Percentiles rank a stretch among this genome's conserved stretches.
These are phyloP conservation scores for Nemoura dubitans DNA, from an alignment of 2,888 invertebrate genomes.

Conservation along the genomic window DNA sequence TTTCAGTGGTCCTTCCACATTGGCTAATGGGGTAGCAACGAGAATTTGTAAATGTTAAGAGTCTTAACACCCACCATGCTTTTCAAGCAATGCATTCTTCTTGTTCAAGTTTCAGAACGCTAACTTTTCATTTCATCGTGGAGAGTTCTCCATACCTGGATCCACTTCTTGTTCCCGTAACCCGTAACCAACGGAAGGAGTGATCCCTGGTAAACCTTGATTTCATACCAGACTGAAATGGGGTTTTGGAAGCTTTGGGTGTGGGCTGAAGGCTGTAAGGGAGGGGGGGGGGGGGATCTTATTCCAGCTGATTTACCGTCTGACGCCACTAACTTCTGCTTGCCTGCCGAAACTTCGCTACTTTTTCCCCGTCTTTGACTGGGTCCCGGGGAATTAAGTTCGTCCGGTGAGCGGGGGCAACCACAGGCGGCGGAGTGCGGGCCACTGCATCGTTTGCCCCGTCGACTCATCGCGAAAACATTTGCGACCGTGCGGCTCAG, in stretches of 20 bases:
- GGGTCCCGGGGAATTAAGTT: background rate
- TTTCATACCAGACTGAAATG: background rate
- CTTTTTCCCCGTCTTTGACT: background rate
- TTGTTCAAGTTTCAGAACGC: too few relatives aligned
- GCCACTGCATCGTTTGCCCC: background rate
- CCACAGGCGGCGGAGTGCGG: background rate
- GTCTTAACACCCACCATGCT: too few relatives aligned
- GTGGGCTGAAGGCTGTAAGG: background rate
- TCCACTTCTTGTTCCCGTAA: background rate
- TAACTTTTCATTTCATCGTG: background rate
- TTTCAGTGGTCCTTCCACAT: too few relatives aligned
- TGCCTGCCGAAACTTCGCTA: background rate
- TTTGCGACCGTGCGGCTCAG: background rate
- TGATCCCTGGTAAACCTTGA: background rate
- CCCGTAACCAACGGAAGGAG: background rate
- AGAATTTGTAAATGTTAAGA: too few relatives aligned
- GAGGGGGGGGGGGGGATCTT: background rate
- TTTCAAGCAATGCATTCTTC: too few relatives aligned
- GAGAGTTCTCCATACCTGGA: background rate
- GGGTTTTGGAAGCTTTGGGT: background rate
- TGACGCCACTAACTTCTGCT: constrained; percentile 12
- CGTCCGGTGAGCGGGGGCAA: background rate
- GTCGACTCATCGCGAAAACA: background rate
- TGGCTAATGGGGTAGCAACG: too few relatives aligned
- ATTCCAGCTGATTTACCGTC: background rate